These are phyloP conservation scores for Sphaerophoria rueppellii DNA, from an alignment of 2,888 invertebrate species.

Conservation along the genomic window DNA sequence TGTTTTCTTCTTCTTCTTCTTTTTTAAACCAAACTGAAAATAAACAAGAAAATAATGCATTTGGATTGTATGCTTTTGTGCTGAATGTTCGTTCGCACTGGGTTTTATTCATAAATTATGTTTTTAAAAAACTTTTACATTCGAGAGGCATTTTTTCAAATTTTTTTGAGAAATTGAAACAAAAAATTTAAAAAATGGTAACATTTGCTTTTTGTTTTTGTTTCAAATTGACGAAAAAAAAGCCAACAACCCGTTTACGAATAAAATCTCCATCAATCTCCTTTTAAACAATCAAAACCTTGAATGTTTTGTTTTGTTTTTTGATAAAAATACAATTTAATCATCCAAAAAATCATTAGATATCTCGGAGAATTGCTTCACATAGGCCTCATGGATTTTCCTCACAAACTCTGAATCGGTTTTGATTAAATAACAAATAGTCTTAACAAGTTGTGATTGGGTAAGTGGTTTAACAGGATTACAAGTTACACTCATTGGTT, in stretches of 20 bases:
- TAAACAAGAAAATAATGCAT: no score
- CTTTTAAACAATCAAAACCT: slow-evolving; percentile 32
- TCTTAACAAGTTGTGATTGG: slow-evolving; percentile 93
- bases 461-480: slow-evolving; percentile 86
- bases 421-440: slow-evolving; percentile 92
- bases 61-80: neutral
- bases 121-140: slow-evolving; percentile 61
- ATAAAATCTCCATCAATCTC: slow-evolving; percentile 18
- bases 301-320: neutral
- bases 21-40: no score
- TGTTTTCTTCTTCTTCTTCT: no score
- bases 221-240: slow-evolving; percentile 4
- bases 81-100: slow-evolving; percentile 31
- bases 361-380: slow-evolving; percentile 90
- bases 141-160: slow-evolving; percentile 49
- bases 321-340: slow-evolving; percentile 29
- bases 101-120: slow-evolving; percentile 56
- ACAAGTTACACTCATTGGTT: slow-evolving; percentile 46
- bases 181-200: slow-evolving; percentile 40
- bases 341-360: slow-evolving; percentile 54
- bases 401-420: slow-evolving; percentile 94
- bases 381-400: slow-evolving; percentile 95
- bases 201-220: neutral
- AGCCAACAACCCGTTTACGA: slow-evolving; percentile 42
- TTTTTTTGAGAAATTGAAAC: slow-evolving; percentile 17